Evolutionary conservation across 2,113 vertebrate genomes (phyloP).

Genomic region (Antigone vipio): DNA sequence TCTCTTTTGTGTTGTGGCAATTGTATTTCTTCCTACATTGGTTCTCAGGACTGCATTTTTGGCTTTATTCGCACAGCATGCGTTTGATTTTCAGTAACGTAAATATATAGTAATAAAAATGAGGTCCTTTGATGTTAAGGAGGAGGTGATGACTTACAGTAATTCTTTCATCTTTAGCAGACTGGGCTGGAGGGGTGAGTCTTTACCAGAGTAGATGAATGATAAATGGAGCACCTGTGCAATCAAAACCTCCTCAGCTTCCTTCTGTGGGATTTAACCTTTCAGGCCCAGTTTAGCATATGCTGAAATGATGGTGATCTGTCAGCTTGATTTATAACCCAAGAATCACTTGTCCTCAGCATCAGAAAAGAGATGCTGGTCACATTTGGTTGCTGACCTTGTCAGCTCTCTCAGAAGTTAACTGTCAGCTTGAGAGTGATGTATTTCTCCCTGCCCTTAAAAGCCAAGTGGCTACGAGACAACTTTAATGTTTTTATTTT

Average conservation of each 20-base stretch:
- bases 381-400: neutral
- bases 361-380: neutral
- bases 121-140: neutral
- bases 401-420: neutral
- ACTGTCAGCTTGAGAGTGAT: neutral
- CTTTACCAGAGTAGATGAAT: neutral
- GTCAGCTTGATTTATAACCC: neutral
- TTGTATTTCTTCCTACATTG: neutral
- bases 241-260: neutral
- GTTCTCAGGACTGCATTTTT: neutral
- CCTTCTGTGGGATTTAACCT: neutral
- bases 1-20: neutral
- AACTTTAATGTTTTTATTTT: neutral
- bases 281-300: neutral
- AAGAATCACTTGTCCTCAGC: neutral
- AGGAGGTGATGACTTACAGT: neutral
- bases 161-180: neutral
- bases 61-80: neutral
- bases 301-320: neutral
- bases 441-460: neutral
- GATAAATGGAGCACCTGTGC: neutral
- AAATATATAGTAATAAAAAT: neutral
- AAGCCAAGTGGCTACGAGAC: neutral
- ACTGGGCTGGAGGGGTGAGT: neutral
- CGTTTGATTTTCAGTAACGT: neutral